These are phyloP conservation scores for Hirtodrosophila trivittata DNA, from an alignment of 2,888 invertebrate species.

Conservation along the genomic window DNA sequence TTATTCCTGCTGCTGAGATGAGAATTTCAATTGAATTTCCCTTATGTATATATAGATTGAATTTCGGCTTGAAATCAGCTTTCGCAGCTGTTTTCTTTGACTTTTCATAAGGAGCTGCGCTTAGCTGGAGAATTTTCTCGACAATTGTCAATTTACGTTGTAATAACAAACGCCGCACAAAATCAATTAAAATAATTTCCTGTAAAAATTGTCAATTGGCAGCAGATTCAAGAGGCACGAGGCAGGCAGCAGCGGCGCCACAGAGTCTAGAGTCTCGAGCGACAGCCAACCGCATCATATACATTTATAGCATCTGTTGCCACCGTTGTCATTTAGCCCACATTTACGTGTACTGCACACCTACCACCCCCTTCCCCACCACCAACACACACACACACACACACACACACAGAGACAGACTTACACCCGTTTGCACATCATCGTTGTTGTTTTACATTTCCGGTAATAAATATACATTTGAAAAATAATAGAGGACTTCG, in stretches of 20 bases:
- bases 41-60: too few relatives aligned
- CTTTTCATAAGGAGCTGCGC: conserved; percentile 4
- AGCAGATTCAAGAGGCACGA: conserved; percentile 1
- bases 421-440: conserved; percentile 13
- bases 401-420: too few relatives aligned
- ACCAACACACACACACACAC: too few relatives aligned
- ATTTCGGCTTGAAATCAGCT: not conserved
- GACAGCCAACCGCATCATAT: conserved; percentile 34
- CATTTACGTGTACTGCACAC: conserved; percentile 28
- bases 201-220: conserved; percentile 50
- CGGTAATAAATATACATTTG: conserved; percentile 76
- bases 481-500: conserved; percentile 60
- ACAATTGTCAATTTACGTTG: conserved; percentile 64
- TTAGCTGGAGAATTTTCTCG: conserved; percentile 14
- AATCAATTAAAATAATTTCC: conserved; percentile 76
- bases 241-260: conserved; percentile 15
- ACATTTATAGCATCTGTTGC: conserved; percentile 65
- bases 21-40: not conserved
- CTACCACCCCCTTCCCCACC: not conserved
- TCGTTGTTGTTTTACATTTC: conserved; percentile 76
- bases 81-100: conserved; percentile 16
- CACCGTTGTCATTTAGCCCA: conserved; percentile 62
- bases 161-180: conserved; percentile 67
- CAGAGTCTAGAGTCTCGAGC: too few relatives aligned
- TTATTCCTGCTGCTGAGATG: too few relatives aligned